Conservation (phyloP, 2,797 vertebrate species). For the Coluber constrictor region DNA sequence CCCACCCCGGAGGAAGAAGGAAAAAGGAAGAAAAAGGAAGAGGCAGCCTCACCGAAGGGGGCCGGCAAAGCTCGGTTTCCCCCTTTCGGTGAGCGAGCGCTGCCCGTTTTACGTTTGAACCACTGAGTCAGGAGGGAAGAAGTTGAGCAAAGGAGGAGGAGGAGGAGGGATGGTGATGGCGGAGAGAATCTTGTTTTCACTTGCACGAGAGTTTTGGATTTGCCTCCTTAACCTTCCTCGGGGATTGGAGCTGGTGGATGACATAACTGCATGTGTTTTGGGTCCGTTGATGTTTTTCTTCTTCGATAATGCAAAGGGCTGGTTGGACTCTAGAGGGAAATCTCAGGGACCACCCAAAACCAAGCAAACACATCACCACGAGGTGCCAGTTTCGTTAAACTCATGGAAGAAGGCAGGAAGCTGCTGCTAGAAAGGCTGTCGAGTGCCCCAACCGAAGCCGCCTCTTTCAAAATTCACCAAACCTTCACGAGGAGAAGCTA, state of each 20-base stretch:
- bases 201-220: conserved; percentile 2
- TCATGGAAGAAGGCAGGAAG: neutral
- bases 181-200: conserved; percentile 5
- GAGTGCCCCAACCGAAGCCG: neutral
- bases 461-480: neutral
- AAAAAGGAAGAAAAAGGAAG: neutral
- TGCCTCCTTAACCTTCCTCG: neutral
- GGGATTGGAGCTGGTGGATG: conserved; percentile 26
- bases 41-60: fast-evolving
- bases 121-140: conserved; percentile 56
- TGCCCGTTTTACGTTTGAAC: conserved; percentile 17
- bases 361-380: neutral
- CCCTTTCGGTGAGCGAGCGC: neutral
- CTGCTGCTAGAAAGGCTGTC: conserved; percentile 28
- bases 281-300: neutral
- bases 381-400: conserved; percentile 36
- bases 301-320: conserved; percentile 19
- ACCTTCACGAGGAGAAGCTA: neutral
- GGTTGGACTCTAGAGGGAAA: conserved; percentile 23
- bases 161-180: neutral
- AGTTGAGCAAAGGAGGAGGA: conserved; percentile 31
- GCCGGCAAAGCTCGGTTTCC: neutral
- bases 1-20: neutral
- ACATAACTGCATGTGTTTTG: neutral
- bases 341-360: conserved; percentile 36